phyloP scores from a whole-genome alignment of 2,113 vertebrate genomes.

The Zapornia atra region DNA sequence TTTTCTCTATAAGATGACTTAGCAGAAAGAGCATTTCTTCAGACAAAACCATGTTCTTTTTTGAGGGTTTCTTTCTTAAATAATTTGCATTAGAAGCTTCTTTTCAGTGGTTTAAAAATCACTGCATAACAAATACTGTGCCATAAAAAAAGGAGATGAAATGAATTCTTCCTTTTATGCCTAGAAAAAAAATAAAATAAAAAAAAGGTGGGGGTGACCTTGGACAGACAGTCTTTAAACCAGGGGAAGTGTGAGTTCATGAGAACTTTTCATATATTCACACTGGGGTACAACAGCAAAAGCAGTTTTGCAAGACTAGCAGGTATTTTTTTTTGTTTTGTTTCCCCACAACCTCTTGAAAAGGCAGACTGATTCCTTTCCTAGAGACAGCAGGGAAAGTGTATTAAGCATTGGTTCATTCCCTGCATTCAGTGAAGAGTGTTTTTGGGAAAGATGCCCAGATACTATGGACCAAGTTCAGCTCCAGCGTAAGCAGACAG shows the following conservation, averaged over 20 bases:
- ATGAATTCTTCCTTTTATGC: not conserved
- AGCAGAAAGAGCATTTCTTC: constrained; percentile 34
- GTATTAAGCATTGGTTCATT: constrained; percentile 45
- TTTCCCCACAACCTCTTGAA: not conserved
- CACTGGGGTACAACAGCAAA: not conserved
- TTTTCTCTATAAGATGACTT: constrained; percentile 50
- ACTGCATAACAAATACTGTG: not conserved
- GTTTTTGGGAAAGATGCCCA: constrained; percentile 56
- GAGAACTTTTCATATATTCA: not conserved
- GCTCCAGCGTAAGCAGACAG: constrained; percentile 41
- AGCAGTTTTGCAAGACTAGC: not conserved
- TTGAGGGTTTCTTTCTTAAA: not conserved
- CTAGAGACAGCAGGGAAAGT: constrained; percentile 8
- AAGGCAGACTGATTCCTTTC: constrained; percentile 36
- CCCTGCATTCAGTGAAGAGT: constrained; percentile 40
- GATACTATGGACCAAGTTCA: constrained; percentile 47
- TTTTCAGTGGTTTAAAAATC: constrained; percentile 13
- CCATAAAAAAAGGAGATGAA: not conserved
- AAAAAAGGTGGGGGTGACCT: not conserved
- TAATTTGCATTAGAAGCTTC: not conserved
- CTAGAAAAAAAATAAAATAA: not conserved
- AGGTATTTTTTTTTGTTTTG: constrained; percentile 38
- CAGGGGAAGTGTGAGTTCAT: not conserved
- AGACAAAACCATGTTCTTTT: not conserved
- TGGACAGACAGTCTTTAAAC: not conserved